Conservation (phyloP, 2,113 vertebrate species). For the Seriola quinqueradiata region DNA sequence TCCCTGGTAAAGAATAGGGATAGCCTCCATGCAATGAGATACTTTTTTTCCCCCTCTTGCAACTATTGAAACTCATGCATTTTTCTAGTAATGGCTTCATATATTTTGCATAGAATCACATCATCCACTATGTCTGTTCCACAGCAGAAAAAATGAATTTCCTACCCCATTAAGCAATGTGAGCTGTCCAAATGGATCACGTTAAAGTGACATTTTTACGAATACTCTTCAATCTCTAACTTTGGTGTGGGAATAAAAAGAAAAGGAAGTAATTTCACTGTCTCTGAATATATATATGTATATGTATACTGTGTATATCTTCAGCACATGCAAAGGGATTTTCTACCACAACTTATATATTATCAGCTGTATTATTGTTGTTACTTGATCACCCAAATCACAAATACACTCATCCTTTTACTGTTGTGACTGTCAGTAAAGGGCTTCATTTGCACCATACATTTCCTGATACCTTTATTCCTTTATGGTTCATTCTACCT, state of each 20-base stretch:
- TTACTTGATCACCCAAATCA: conserved; percentile 51
- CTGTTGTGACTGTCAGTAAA: conserved; percentile 52
- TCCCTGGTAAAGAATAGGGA: conserved; percentile 75
- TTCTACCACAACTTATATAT: background rate
- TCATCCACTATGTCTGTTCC: conserved; percentile 70
- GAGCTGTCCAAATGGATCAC: conserved; percentile 78
- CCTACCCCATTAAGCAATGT: conserved; percentile 80
- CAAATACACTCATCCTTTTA: conserved; percentile 52
- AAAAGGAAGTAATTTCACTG: conserved; percentile 45
- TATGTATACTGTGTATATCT: background rate
- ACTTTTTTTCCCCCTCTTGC: conserved; percentile 19
- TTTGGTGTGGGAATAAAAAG: conserved; percentile 60
- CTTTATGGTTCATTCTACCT: conserved; percentile 74
- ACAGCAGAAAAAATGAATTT: conserved; percentile 79
- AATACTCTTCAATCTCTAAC: conserved; percentile 80
- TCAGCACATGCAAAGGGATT: background rate
- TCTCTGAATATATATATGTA: background rate
- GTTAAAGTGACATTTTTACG: conserved; percentile 75
- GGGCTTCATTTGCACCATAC: conserved; percentile 55
- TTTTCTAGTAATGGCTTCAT: conserved; percentile 80
- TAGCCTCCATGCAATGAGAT: conserved; percentile 73
- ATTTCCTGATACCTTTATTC: conserved; percentile 78
- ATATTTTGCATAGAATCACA: conserved; percentile 82
- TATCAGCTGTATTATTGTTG: conserved; percentile 40
- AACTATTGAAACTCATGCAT: conserved; percentile 75